A percentile compares a stretch with the other conserved stretches of the same genome.
Conservation (phyloP, 2,797 vertebrate species). For the Clarias pachynema region DNA sequence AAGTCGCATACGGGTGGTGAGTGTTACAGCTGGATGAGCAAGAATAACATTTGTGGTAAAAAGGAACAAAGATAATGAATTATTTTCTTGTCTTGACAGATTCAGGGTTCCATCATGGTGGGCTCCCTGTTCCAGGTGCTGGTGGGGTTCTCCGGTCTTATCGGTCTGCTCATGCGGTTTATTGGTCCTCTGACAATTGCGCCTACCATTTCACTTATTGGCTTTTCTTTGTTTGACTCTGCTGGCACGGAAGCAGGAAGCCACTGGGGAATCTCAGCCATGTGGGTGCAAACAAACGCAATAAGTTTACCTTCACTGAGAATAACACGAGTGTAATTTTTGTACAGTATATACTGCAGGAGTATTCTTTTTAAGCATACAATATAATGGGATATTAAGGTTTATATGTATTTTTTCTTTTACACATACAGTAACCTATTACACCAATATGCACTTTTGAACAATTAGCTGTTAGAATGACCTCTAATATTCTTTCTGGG, state of each 20-base stretch:
- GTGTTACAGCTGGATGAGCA: slow-evolving; percentile 42
- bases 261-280: slow-evolving; percentile 90
- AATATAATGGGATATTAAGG: too few relatives aligned
- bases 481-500: background rate
- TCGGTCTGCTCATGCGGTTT: slow-evolving; percentile 92
- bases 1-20: slow-evolving; percentile 89
- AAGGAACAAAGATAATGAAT: background rate
- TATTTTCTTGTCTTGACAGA: slow-evolving; percentile 64
- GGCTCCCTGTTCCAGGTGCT: slow-evolving; percentile 92
- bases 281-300: slow-evolving; percentile 75
- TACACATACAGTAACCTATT: background rate
- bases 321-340: background rate
- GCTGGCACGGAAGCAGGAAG: slow-evolving; percentile 85
- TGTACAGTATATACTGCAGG: background rate
- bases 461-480: background rate
- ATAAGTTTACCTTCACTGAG: background rate
- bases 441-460: background rate
- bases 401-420: background rate
- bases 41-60: background rate
- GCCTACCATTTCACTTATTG: slow-evolving; percentile 91
- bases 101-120: slow-evolving; percentile 93
- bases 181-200: slow-evolving; percentile 95
- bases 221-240: slow-evolving; percentile 88
- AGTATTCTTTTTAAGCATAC: background rate
- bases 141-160: slow-evolving; percentile 92